These are phyloP conservation scores for Melanotaenia maccullochi DNA, from an alignment of 2,797 vertebrate genomes.

Conservation along the genomic window DNA sequence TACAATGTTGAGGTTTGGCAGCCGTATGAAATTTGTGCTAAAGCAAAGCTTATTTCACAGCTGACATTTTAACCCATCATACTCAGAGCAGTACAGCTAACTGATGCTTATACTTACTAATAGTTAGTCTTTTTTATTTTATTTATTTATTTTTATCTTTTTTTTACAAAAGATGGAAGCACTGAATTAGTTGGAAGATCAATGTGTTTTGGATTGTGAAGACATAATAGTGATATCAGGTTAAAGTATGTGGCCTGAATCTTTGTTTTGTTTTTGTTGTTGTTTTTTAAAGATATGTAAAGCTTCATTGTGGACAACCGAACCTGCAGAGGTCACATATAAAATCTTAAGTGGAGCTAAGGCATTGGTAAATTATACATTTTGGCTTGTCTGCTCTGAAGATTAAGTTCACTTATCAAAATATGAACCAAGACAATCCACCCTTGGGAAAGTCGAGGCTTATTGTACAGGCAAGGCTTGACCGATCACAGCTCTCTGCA, in stretches of 20 bases:
- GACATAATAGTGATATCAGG: not conserved
- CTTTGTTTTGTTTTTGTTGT: too few relatives aligned
- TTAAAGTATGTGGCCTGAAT: not conserved
- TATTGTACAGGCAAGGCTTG: constrained; percentile 46
- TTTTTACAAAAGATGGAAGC: not conserved
- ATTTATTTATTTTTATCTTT: too few relatives aligned
- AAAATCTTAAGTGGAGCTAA: not conserved
- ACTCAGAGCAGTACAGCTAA: not conserved
- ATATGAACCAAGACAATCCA: constrained; percentile 30
- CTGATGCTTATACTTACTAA: not conserved
- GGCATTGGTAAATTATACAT: not conserved
- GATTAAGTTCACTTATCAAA: constrained; percentile 7
- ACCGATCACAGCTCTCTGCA: constrained; percentile 45
- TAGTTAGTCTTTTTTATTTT: not conserved
- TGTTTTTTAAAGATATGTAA: not conserved
- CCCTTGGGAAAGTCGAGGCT: constrained; percentile 21
- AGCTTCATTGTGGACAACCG: not conserved
- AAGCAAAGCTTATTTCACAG: not conserved
- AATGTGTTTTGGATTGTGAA: not conserved
- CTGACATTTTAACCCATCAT: not conserved
- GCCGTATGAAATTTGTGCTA: not conserved
- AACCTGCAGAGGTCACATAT: not conserved
- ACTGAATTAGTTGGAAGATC: not conserved
- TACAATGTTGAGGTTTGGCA: constrained; percentile 2
- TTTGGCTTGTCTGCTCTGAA: not conserved